Base-by-base conservation (phyloP, 2,113 vertebrate species). In the Megalops atlanticus region DNA sequence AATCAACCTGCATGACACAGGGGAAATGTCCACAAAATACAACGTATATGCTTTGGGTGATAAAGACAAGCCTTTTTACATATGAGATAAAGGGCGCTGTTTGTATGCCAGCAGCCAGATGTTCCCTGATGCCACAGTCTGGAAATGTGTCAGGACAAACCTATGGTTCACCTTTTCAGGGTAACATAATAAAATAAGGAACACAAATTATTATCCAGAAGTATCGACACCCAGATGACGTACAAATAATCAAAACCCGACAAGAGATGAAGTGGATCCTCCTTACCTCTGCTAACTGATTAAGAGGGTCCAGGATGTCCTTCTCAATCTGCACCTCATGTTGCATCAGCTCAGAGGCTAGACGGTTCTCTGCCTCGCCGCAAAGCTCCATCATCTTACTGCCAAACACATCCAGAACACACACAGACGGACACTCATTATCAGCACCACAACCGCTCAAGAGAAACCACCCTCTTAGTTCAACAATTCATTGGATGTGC, bases 381-480 rank as follows among this genome's bases (percentile, higher is more conserved):
- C 98, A 99, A 0, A 97, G 94, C 84, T 97, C 96, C 90, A 99
- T 96, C 95, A 98, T 97, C 90, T 97, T 99, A 92, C 98, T 99
- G 91, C 35, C 82, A 45, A 81, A 85, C 82, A 89, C 11, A 72
- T 52, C 79, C 39, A 71, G 43, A n/a, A 10, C 16, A 52, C 11
- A 52, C 58, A 45, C 1, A 45, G 43, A 45, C 43, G 14, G 7
- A 45, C 43, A 45, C 43, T 10, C 43, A 45, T 14, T 14, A 45
- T 45, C 7, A 45, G 43, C 43, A 45, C 43, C 6, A 10, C 6
- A 6, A 45, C 43, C n/a, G n/a, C n/a, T n/a, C n/a, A n/a, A n/a
- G n/a, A n/a, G n/a, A n/a, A n/a, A n/a, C n/a, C n/a, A n/a, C n/a
- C n/a, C n/a, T n/a, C n/a, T n/a, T n/a, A n/a, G n/a, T n/a, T n/a